Conservation (phyloP, 2,797 vertebrate genomes). For the Pseudocheirus occidentalis region DNA sequence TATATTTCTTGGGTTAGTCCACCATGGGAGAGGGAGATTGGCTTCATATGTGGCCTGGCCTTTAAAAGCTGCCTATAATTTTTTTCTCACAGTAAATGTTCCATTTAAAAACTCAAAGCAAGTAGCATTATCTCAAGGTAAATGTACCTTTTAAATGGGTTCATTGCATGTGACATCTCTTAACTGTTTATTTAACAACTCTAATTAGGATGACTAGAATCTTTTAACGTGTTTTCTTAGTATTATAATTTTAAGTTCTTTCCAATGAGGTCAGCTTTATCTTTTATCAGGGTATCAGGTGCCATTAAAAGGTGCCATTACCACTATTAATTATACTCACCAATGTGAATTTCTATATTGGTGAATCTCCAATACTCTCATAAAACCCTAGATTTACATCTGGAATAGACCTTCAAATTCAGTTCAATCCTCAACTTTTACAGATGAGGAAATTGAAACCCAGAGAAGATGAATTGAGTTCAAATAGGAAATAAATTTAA, state of each 20-base stretch:
- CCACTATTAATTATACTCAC: slow-evolving; percentile 58
- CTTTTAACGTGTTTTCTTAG: slow-evolving; percentile 62
- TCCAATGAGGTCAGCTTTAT: slow-evolving; percentile 59
- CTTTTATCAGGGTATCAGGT: slow-evolving; percentile 67
- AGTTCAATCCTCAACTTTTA: not conserved
- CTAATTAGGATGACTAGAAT: slow-evolving; percentile 71
- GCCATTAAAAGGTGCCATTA: slow-evolving; percentile 47
- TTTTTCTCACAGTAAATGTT: slow-evolving; percentile 7
- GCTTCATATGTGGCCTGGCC: not conserved
- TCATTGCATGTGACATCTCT: slow-evolving; percentile 63
- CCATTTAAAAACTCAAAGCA: slow-evolving; percentile 50
- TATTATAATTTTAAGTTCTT: slow-evolving; percentile 69
- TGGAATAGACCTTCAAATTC: not conserved
- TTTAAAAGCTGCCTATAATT: not conserved
- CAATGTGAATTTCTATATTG: slow-evolving; percentile 18
- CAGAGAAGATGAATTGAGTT: not conserved
- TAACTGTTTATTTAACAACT: slow-evolving; percentile 75
- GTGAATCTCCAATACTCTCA: slow-evolving; percentile 25
- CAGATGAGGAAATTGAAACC: not conserved
- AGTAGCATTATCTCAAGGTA: slow-evolving; percentile 44
- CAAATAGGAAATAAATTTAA: not conserved
- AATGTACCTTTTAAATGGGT: slow-evolving; percentile 56
- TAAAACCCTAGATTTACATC: not conserved
- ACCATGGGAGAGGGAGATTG: not conserved
- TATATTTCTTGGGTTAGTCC: not conserved